These are phyloP conservation scores for Gasterosteus aculeatus DNA, from an alignment of 2,113 vertebrate genomes.

Conservation along the genomic window DNA sequence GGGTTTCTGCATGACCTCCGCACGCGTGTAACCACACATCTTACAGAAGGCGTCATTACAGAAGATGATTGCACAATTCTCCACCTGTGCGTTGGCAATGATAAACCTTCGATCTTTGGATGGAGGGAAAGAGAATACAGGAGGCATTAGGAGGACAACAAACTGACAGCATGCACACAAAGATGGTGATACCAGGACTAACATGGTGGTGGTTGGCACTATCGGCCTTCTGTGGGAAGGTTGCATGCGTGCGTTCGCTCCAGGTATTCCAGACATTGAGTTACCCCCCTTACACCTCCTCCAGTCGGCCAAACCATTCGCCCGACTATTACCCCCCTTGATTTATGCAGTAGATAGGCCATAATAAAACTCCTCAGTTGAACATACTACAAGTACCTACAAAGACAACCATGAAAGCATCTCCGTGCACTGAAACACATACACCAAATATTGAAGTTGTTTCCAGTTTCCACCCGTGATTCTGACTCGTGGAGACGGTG, in stretches of 20 bases:
- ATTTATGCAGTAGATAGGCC: no score
- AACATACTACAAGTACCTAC: not conserved
- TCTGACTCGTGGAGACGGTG: not conserved
- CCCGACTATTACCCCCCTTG: no score
- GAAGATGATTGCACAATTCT: conserved; percentile 94
- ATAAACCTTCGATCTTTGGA: conserved; percentile 89
- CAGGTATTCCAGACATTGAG: no score
- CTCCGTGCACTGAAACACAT: not conserved
- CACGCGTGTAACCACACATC: conserved; percentile 89
- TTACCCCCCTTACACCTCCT: no score
- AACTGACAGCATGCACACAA: not conserved
- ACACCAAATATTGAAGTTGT: no score
- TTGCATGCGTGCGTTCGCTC: no score
- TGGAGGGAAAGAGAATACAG: not conserved
- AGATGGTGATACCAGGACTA: no score
- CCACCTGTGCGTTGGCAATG: conserved; percentile 90
- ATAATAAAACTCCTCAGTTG: no score
- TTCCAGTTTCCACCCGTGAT: no score
- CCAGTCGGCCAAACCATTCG: no score
- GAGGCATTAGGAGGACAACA: not conserved
- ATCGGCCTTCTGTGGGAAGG: no score
- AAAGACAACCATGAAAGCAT: not conserved
- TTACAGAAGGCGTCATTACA: conserved; percentile 92
- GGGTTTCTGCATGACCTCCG: conserved; percentile 92
- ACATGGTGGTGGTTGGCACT: no score